phyloP scores from a whole-genome alignment of 2,888 invertebrate species.

The Deroplatys truncata region DNA sequence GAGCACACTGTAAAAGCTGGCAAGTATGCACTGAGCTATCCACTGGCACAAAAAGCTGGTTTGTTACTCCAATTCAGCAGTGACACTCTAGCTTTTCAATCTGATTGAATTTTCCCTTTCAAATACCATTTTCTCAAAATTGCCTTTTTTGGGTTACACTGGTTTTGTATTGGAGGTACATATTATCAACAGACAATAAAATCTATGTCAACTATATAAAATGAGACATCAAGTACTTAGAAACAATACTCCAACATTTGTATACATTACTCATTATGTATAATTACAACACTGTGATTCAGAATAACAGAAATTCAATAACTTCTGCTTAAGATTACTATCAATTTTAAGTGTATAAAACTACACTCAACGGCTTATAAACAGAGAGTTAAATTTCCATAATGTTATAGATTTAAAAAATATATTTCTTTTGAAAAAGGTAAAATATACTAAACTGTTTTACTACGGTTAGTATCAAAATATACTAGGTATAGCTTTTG shows the following conservation, averaged over 20 bases:
- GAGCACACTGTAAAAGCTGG: too few species aligned
- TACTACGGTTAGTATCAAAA: background rate
- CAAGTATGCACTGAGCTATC: too few species aligned
- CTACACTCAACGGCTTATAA: background rate
- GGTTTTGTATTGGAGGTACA: too few species aligned
- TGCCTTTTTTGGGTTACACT: too few species aligned
- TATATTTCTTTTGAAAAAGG: background rate
- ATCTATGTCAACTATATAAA: background rate
- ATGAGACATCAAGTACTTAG: background rate
- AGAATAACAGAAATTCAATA: too few species aligned
- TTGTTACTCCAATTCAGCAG: too few species aligned
- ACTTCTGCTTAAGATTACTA: background rate
- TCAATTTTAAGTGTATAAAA: background rate
- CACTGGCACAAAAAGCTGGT: too few species aligned
- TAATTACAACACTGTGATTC: background rate
- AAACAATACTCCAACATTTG: background rate
- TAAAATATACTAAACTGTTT: background rate
- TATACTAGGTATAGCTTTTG: background rate
- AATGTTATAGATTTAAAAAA: background rate
- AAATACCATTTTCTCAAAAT: too few species aligned
- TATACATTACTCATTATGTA: background rate
- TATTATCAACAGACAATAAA: background rate
- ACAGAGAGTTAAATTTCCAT: background rate
- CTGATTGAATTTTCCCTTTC: too few species aligned
- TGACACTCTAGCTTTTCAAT: too few species aligned